Base-by-base conservation (phyloP, 2,888 invertebrate species). In the Apodemia duryi region DNA sequence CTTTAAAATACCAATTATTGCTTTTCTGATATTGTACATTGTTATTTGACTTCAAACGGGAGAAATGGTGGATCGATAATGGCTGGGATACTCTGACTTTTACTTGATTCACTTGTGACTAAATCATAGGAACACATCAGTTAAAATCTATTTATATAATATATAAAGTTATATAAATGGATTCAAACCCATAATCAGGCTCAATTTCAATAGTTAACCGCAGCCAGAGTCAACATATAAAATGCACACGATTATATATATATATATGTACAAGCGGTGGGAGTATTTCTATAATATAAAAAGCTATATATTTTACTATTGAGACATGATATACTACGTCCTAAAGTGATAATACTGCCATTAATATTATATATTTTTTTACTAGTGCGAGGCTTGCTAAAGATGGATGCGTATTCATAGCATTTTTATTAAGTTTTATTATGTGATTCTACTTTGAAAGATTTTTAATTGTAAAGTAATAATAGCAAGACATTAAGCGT, bases 181-280 rank as follows among this genome's bases (percentile, higher is more conserved):
- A 46, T 46, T 46, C 13, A 46, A 57, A 29, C 1, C 32, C 11
- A 6, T 57, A 57, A 57, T 3, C 32, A 32, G 57, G 57, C 57
- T 57, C 57, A 57, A 57, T 57, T 57, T 57, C 11, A 57, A 29
- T 5, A 13, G 32, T 57, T 57, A 57, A 32, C 32, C 29, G 57
- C 32, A 13, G 10, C 28, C 54, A 54, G 28, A 29, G 28, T 54
- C 28, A 54, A 54, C 29, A 74, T 73, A 73, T 72, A 74, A 72
- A 76, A 75, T 73, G 75, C 71, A 76, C 71, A 79, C 70, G 72
- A 70, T 54, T 73, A 77, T 70, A 76, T 35, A 71, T 73, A 81
- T 75, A 81, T 75, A 74, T 84, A 86, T 84, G 79, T 85, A 87
- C 80, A 80, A 82, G 88, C 89, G 90, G 91, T 91, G 91, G 90